Conservation (phyloP, 2,113 vertebrate genomes). For the Ageneiosus marmoratus region DNA sequence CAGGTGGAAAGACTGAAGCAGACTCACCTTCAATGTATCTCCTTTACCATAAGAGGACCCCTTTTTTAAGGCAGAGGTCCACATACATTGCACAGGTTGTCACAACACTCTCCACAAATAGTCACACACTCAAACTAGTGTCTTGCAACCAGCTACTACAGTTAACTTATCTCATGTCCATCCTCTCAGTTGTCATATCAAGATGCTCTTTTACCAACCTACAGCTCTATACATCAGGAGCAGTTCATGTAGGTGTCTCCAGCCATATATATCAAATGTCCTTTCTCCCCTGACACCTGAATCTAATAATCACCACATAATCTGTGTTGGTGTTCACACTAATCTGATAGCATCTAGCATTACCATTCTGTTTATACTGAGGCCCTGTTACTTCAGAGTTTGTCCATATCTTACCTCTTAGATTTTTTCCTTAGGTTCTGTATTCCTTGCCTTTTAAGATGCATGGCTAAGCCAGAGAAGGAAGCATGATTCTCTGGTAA, state of each 20-base stretch:
- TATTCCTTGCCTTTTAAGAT: too few species aligned
- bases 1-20: neutral
- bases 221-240: neutral
- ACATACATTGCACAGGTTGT: neutral
- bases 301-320: neutral
- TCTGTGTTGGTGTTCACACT: neutral
- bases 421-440: too few species aligned
- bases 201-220: neutral
- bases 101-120: neutral
- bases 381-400: too few species aligned
- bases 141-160: neutral
- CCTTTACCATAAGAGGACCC: neutral
- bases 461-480: too few species aligned
- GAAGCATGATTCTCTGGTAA: too few species aligned
- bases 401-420: too few species aligned
- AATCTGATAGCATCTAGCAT: neutral
- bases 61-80: neutral
- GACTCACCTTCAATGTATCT: neutral
- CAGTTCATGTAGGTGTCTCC: neutral
- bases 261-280: neutral
- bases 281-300: neutral
- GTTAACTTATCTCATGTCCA: neutral
- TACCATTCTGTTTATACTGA: too few species aligned
- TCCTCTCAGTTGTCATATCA: neutral
- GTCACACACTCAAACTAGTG: neutral